Percentiles rank a stretch among this genome's conserved stretches.
These are phyloP conservation scores for Drosophila azteca DNA, from an alignment of 1,140 invertebrate species.

Conservation along the genomic window DNA sequence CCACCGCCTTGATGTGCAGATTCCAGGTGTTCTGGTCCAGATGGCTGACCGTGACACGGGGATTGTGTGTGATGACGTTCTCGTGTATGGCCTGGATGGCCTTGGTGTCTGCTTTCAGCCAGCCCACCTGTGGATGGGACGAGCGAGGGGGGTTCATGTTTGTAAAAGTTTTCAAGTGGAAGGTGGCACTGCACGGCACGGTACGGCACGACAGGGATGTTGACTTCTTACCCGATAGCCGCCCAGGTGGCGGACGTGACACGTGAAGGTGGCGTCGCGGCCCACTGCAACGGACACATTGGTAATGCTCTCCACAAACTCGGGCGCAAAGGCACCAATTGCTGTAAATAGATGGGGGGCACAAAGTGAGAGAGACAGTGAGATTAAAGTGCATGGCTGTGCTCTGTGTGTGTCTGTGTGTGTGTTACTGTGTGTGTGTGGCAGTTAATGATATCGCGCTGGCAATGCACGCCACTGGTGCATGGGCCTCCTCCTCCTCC, in stretches of 20 bases:
- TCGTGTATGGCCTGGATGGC: constrained; percentile 94
- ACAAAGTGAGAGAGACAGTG: constrained; percentile 12
- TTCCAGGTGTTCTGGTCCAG: constrained; percentile 92
- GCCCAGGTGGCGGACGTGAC: constrained; percentile 93
- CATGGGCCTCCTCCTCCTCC: constrained; percentile 3
- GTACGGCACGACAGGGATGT: background rate
- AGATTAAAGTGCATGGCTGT: constrained; percentile 65
- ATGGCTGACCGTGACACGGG: constrained; percentile 91
- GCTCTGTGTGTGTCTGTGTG: constrained; percentile 10
- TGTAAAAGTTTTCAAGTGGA: background rate
- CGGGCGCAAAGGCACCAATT: constrained; percentile 90
- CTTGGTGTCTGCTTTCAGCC: constrained; percentile 94
- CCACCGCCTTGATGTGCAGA: constrained; percentile 91
- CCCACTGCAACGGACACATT: constrained; percentile 94
- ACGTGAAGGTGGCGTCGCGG: constrained; percentile 93
- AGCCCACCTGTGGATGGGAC: constrained; percentile 88
- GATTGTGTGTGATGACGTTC: constrained; percentile 94
- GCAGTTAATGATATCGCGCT: constrained; percentile 78
- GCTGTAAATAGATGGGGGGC: constrained; percentile 33
- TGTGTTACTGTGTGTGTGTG: constrained; percentile 41
- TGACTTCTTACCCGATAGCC: constrained; percentile 94
- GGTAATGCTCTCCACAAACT: constrained; percentile 91
- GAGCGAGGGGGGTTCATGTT: background rate
- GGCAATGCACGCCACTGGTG: constrained; percentile 19
- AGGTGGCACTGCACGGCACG: background rate